Evolutionary conservation across 53 echinoderm and acorn worm genomes (phyloP).

Genomic region (Astropecten irregularis): DNA sequence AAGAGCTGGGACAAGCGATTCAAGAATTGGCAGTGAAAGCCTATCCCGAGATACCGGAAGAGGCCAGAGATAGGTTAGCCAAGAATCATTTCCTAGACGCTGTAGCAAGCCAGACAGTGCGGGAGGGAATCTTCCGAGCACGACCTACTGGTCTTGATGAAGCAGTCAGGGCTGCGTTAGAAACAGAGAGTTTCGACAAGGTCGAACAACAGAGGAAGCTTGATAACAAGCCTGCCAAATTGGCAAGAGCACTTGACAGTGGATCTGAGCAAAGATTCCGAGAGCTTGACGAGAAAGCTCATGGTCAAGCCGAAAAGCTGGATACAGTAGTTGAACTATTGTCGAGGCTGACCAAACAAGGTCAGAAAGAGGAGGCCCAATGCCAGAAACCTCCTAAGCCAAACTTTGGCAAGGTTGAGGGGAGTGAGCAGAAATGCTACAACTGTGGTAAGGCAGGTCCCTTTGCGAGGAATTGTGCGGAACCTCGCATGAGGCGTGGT

Average conservation of each 20-base stretch:
- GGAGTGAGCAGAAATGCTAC: not conserved
- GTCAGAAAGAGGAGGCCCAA: not conserved
- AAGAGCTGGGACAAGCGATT: slow-evolving; percentile 25
- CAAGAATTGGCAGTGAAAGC: slow-evolving; percentile 14
- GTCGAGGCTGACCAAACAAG: not conserved
- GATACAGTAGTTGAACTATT: not conserved
- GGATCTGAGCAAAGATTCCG: not conserved
- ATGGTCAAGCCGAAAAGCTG: not conserved
- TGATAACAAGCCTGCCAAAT: not conserved
- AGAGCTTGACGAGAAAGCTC: not conserved
- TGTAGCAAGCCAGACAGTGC: not conserved
- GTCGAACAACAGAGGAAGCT: not conserved
- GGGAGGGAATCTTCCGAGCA: not conserved
- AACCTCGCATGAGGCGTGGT: not conserved
- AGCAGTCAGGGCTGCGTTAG: not conserved
- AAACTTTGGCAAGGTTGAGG: not conserved
- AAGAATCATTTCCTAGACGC: not conserved
- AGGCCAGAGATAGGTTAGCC: too few species aligned
- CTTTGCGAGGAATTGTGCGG: not conserved
- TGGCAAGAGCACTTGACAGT: not conserved
- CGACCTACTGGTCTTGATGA: not conserved
- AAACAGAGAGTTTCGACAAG: not conserved
- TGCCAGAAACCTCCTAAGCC: not conserved
- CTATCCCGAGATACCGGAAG: not conserved
- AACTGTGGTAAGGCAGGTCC: not conserved